These are phyloP conservation scores for Pandion haliaetus DNA, from an alignment of 2,113 vertebrate species.

Conservation along the genomic window DNA sequence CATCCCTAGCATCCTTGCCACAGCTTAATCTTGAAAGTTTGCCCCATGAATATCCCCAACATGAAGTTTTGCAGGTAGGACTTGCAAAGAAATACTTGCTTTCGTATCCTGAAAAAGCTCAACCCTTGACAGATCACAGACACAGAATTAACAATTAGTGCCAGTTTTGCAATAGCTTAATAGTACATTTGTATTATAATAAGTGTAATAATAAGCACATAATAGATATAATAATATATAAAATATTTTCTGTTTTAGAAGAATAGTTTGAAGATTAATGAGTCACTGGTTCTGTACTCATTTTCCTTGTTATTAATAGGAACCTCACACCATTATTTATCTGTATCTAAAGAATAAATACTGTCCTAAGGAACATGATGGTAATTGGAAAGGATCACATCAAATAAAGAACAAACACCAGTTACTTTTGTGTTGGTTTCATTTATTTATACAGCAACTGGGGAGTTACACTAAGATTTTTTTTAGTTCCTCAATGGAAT, in stretches of 20 bases:
- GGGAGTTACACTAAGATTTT: not conserved
- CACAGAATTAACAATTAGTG: not conserved
- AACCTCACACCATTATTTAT: not conserved
- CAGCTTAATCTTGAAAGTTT: not conserved
- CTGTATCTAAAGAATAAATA: not conserved
- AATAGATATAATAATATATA: not conserved
- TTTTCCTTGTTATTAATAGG: not conserved
- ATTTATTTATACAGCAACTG: not conserved
- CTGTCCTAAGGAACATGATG: not conserved
- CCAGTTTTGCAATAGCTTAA: not conserved
- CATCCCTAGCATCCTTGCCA: not conserved
- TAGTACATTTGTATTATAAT: not conserved
- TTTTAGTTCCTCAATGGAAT: not conserved
- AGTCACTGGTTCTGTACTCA: not conserved
- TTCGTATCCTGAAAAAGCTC: not conserved
- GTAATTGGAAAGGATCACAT: not conserved
- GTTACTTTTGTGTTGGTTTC: not conserved
- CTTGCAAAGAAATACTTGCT: not conserved
- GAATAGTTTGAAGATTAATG: not conserved
- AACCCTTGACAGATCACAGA: not conserved
- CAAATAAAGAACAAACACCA: not conserved
- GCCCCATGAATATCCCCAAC: fast-evolving
- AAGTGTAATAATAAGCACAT: not conserved
- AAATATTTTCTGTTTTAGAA: not conserved
- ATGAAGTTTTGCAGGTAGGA: not conserved